Conservation (phyloP, 1,140 invertebrate species). For the Rhynchophorus ferrugineus region DNA sequence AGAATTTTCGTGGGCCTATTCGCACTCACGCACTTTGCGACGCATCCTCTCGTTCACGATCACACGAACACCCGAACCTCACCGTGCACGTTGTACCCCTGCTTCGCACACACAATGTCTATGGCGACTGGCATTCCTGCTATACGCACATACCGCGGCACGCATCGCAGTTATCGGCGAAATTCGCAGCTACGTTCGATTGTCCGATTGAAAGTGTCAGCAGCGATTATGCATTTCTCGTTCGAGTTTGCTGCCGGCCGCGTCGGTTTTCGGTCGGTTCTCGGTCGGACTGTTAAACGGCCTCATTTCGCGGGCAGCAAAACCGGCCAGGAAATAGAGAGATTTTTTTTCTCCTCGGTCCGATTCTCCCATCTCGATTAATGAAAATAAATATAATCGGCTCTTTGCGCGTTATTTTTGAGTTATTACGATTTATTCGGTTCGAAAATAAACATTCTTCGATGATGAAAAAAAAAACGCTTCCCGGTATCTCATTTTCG, state of each 20-base stretch:
- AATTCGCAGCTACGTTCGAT: constrained; percentile 24
- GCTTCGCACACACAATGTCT: constrained; percentile 16
- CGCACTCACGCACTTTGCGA: constrained; percentile 19
- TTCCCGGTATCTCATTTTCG: too few species aligned
- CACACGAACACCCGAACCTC: constrained; percentile 11
- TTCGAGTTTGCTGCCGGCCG: not conserved
- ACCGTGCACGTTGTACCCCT: constrained; percentile 1
- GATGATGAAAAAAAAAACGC: too few species aligned
- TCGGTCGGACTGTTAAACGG: too few species aligned
- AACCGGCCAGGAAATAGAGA: too few species aligned
- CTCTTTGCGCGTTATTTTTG: too few species aligned
- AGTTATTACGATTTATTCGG: too few species aligned
- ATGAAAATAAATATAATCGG: too few species aligned
- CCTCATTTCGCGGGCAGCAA: too few species aligned
- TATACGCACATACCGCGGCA: constrained; percentile 18
- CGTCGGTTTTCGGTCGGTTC: not conserved
- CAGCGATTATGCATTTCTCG: constrained; percentile 14
- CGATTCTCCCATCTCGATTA: too few species aligned
- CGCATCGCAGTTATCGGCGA: constrained; percentile 19
- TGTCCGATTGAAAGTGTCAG: constrained; percentile 18
- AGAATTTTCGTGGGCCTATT: constrained; percentile 13
- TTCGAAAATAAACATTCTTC: too few species aligned
- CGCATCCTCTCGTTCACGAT: constrained; percentile 13
- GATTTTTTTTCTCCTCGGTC: too few species aligned
- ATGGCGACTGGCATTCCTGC: constrained; percentile 22